Conservation (phyloP, 2,113 vertebrate species). For the Holacanthus passer region DNA sequence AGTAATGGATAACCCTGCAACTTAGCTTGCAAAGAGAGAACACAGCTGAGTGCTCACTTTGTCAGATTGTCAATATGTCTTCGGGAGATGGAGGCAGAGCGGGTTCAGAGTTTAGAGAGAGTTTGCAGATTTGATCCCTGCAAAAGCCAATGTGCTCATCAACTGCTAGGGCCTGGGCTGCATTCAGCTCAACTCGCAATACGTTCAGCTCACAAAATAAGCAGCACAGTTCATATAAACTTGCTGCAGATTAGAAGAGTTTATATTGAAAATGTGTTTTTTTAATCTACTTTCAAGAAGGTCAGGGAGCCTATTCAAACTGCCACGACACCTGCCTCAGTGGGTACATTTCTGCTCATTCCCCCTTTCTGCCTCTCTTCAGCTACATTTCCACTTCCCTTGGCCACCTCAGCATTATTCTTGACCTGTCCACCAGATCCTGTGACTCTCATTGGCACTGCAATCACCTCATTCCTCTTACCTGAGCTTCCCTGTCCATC, state of each 20-base stretch:
- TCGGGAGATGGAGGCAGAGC: slow-evolving; percentile 31
- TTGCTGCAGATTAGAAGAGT: not conserved
- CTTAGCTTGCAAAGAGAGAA: slow-evolving; percentile 38
- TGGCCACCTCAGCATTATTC: not conserved
- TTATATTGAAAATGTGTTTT: not conserved
- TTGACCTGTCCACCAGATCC: not conserved
- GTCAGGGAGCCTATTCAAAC: not conserved
- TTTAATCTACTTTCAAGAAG: not conserved
- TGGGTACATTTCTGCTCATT: no score
- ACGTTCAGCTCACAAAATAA: not conserved
- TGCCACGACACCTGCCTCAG: no score
- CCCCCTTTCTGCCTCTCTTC: no score
- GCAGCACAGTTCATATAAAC: not conserved
- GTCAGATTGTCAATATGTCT: slow-evolving; percentile 61
- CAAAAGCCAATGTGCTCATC: slow-evolving; percentile 20
- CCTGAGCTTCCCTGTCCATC: no score
- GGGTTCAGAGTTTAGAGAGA: slow-evolving; percentile 35
- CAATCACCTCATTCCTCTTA: not conserved
- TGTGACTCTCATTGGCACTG: not conserved
- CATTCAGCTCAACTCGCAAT: not conserved
- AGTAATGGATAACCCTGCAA: slow-evolving; percentile 49
- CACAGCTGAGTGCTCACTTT: slow-evolving; percentile 18
- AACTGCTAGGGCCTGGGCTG: not conserved
- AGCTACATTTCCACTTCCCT: not conserved
- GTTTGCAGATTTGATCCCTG: slow-evolving; percentile 34